Conservation (phyloP, 2,888 invertebrate genomes). For the Lysandra bellargus region DNA sequence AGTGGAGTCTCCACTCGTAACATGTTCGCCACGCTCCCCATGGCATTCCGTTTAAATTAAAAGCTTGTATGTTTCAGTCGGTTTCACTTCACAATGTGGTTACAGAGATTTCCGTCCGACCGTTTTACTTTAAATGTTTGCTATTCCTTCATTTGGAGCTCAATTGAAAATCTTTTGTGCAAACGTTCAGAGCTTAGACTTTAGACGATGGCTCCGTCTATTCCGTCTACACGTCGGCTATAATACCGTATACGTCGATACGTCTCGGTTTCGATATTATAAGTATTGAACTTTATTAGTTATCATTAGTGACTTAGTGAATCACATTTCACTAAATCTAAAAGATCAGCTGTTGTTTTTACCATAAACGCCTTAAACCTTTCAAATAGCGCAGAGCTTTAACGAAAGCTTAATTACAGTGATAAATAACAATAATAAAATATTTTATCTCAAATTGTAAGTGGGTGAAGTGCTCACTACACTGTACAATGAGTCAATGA, state of each 20-base stretch:
- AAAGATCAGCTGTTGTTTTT: neutral
- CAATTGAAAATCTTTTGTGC: neutral
- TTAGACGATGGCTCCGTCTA: neutral
- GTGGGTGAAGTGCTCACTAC: neutral
- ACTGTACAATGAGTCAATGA: conserved; percentile 25
- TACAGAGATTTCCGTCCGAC: conserved; percentile 23
- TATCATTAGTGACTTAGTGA: neutral
- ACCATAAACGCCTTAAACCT: neutral
- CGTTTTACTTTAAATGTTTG: conserved; percentile 28
- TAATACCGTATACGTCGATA: too few species aligned
- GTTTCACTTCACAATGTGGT: conserved; percentile 33
- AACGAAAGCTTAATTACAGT: neutral
- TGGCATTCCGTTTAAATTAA: conserved; percentile 40
- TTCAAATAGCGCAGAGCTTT: neutral
- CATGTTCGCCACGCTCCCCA: conserved; percentile 32
- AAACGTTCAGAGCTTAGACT: neutral
- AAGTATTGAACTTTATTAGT: too few species aligned
- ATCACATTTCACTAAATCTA: neutral
- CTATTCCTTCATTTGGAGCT: neutral
- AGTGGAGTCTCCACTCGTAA: conserved; percentile 21
- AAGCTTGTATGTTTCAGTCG: conserved; percentile 39
- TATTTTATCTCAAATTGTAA: neutral
- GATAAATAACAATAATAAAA: neutral
- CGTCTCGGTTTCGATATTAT: too few species aligned
- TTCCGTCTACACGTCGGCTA: neutral